Evolutionary conservation across 2,113 vertebrate genomes (phyloP).

Genomic region (Anolis sagrei): DNA sequence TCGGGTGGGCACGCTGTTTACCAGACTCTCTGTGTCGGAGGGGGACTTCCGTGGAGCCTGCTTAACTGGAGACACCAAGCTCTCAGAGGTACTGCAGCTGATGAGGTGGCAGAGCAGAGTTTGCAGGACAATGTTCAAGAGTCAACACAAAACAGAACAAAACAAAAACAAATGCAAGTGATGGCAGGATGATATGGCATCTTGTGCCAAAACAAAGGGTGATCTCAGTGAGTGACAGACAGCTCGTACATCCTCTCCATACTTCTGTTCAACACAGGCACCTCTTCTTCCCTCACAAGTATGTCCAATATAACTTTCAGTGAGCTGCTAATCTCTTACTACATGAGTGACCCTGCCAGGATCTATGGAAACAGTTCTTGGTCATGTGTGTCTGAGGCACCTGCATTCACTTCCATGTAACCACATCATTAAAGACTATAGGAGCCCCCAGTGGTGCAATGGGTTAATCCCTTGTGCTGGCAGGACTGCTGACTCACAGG

Average conservation of each 20-base stretch:
- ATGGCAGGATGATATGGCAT: conserved; percentile 61
- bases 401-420: background rate
- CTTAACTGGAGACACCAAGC: conserved; percentile 85
- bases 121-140: conserved; percentile 74
- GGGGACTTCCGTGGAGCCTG: conserved; percentile 89
- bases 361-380: background rate
- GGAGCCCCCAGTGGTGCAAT: too few relatives aligned
- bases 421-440: background rate
- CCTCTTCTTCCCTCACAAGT: conserved; percentile 13
- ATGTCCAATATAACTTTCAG: background rate
- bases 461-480: too few relatives aligned
- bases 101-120: conserved; percentile 70
- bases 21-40: conserved; percentile 86
- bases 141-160: conserved; percentile 40
- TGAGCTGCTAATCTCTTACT: background rate
- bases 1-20: conserved; percentile 84
- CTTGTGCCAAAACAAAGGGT: conserved; percentile 63
- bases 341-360: background rate
- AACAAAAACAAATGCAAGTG: conserved; percentile 59
- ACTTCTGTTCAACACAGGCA: conserved; percentile 6
- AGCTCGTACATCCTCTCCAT: conserved; percentile 51
- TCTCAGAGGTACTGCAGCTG: conserved; percentile 92
- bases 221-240: conserved; percentile 49
- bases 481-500: too few relatives aligned
- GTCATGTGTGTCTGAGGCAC: background rate